Evolutionary conservation across 2,113 vertebrate genomes (phyloP), one percentile per base, ranked within the genome.

Genomic region (Colossoma macropomum): DNA sequence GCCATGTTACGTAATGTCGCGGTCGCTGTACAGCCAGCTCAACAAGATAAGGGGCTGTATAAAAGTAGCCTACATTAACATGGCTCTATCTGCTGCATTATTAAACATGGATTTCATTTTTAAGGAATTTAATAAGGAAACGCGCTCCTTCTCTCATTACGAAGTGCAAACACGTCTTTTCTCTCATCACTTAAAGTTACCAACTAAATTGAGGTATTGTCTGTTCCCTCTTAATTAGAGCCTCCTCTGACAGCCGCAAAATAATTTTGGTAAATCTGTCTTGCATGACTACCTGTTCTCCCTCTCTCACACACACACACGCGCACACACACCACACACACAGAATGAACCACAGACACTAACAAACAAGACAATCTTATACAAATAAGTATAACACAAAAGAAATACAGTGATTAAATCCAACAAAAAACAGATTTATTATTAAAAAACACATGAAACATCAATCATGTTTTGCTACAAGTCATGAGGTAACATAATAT

Each of bases 341-440:
- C 54, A 62, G 48, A 45, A 70, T 60, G 25, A 83, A 77, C 70
- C 21, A 75, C n/a, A 77, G 66, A 17, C 71, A 75, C 71, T 50
- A 69, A 84, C 76, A 65, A 75, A 66, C 27, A 23, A n/a, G 21
- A 45, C 11, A 38, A 56, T 78, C 28, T 48, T 30, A 74, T 62
- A 70, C 59, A 62, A 68, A 69, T 27, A 11, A 59, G 10, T 59
- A 68, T 48, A 77, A 81, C 30, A 70, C 63, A 83, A 73, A 83
- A 50, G 65, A 72, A 83, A 77, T 63, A 75, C 75, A 63, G 54
- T 60, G 38, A 76, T 60, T 60, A 63, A 30, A 59, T 76, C n/a
- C 45, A 52, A 79, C 32, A 28, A 72, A 48, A 79, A 82, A 75
- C 52, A 81, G 32, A 75, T 87, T 87, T 87, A 84, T 87, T 87